phyloP scores from a whole-genome alignment of 2,113 vertebrate species.

The Puffinus mauretanicus region DNA sequence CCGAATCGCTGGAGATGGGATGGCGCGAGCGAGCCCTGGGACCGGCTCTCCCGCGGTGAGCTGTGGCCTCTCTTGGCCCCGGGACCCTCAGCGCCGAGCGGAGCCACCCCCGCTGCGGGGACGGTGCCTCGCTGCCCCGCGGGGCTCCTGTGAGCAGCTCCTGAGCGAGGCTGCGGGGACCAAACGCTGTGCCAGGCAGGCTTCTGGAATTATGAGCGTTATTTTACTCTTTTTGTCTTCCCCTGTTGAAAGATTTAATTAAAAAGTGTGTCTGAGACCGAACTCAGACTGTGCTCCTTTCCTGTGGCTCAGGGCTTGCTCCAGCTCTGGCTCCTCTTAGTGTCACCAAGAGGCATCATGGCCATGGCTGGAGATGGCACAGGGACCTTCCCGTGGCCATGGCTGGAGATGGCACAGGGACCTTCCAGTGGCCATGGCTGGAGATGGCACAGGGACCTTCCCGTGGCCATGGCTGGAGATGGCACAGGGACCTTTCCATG shows the following conservation, averaged over 20 bases:
- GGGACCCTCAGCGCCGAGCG: rapidly evolving
- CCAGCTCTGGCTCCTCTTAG: background rate
- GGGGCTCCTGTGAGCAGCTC: background rate
- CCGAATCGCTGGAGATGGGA: rapidly evolving
- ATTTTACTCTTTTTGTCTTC: background rate
- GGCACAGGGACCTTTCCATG: background rate
- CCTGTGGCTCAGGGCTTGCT: background rate
- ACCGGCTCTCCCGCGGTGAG: rapidly evolving
- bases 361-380: background rate
- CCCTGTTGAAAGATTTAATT: background rate
- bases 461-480: background rate
- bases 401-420: background rate
- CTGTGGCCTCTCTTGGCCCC: background rate
- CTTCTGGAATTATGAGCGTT: background rate
- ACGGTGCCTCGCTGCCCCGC: rapidly evolving
- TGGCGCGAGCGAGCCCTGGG: rapidly evolving
- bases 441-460: background rate
- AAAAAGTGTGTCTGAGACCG: background rate
- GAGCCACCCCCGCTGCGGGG: background rate
- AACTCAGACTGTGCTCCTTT: background rate
- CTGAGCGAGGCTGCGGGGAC: rapidly evolving
- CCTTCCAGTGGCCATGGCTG: background rate
- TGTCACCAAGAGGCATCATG: background rate
- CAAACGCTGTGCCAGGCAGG: background rate
- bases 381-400: background rate